Evolutionary conservation across 1,140 invertebrate species (phyloP).

Genomic region (Drosophila ananassae): DNA sequence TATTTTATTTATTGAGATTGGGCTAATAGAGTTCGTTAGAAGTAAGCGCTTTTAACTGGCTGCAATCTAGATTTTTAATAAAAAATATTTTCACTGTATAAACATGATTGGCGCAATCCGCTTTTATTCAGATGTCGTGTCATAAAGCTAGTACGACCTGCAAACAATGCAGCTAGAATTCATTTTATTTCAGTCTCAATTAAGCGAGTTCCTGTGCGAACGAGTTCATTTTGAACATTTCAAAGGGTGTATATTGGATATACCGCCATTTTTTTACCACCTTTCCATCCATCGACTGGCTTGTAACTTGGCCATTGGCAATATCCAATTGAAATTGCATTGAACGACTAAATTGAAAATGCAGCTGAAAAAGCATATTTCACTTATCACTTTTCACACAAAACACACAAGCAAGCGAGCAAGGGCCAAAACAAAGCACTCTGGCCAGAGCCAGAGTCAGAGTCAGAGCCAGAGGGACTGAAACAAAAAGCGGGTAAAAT

Average conservation of each 20-base stretch:
- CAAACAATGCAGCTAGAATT: conserved; percentile 42
- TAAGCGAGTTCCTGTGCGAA: conserved; percentile 39
- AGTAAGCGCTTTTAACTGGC: not conserved
- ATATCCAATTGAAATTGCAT: conserved; percentile 79
- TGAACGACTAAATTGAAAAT: conserved; percentile 79
- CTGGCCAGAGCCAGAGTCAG: conserved; percentile 4
- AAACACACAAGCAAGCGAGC: conserved; percentile 46
- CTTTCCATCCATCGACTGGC: conserved; percentile 13
- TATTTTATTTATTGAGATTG: too few species aligned
- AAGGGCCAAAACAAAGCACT: conserved; percentile 53
- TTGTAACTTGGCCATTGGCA: conserved; percentile 56
- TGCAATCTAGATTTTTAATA: not conserved
- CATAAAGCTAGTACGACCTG: conserved; percentile 11
- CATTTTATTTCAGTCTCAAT: conserved; percentile 49
- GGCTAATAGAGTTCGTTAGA: not conserved
- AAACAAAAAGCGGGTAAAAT: conserved; percentile 51
- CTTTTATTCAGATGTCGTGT: conserved; percentile 40
- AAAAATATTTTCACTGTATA: conserved; percentile 5
- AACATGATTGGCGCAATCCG: conserved; percentile 8
- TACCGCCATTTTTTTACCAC: conserved; percentile 8
- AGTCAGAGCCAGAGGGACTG: not conserved
- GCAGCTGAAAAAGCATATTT: conserved; percentile 79
- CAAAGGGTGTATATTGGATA: conserved; percentile 7
- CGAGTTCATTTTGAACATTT: conserved; percentile 34
- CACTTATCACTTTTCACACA: conserved; percentile 81